Conservation (phyloP, 1,140 invertebrate genomes). For the Geopemphigus sp. region DNA sequence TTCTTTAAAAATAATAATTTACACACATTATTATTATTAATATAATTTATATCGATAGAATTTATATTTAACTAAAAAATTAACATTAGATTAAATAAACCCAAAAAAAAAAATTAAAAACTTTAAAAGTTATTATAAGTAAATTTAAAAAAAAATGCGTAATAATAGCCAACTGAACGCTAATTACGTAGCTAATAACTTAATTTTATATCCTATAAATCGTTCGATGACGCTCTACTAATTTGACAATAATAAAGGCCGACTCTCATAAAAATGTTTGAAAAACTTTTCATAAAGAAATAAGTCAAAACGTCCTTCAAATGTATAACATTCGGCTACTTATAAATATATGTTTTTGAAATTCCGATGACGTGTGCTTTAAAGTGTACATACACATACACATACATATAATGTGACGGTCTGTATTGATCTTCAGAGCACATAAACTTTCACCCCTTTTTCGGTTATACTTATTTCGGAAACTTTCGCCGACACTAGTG, state of each 20-base stretch:
- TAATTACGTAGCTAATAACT: constrained; percentile 6
- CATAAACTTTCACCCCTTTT: constrained; percentile 46
- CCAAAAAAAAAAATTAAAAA: not conserved
- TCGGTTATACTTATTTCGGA: constrained; percentile 39
- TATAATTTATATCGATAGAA: too few species aligned
- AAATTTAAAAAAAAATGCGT: not conserved
- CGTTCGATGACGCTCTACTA: not conserved
- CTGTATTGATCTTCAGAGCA: constrained; percentile 37
- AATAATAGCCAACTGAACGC: not conserved
- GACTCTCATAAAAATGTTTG: not conserved
- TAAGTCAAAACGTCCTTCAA: not conserved
- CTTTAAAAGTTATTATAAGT: not conserved
- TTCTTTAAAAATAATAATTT: too few species aligned
- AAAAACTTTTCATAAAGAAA: not conserved
- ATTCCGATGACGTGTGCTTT: not conserved
- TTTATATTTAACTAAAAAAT: not conserved
- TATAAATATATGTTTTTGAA: not conserved
- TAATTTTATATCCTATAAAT: not conserved
- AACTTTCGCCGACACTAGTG: constrained; percentile 32
- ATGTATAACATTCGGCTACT: not conserved
- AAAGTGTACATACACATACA: not conserved
- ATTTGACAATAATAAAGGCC: not conserved
- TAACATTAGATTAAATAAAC: not conserved
- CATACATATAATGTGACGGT: constrained; percentile 10
- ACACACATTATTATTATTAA: too few species aligned